Evolutionary conservation across 2,888 invertebrate genomes (phyloP).

Genomic region (Magallana nippona): DNA sequence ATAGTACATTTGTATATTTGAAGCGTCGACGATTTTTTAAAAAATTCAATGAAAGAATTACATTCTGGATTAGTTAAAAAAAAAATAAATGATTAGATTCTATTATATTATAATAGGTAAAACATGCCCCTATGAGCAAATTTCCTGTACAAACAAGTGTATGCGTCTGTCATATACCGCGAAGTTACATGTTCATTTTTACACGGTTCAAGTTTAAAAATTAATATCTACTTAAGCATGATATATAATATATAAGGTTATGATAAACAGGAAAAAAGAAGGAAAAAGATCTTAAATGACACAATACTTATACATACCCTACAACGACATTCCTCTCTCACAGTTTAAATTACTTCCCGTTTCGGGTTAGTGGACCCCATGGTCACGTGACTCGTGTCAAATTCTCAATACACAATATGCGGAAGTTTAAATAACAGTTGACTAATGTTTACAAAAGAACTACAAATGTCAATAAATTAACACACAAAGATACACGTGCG

Average conservation of each 20-base stretch:
- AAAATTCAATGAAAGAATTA: too few species aligned
- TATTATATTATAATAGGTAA: too few species aligned
- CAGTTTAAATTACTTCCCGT: conserved; percentile 11
- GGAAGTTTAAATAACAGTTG: neutral
- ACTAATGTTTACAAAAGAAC: conserved; percentile 2
- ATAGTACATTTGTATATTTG: too few species aligned
- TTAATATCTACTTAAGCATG: neutral
- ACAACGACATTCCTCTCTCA: neutral
- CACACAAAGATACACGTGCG: neutral
- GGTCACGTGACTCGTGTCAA: neutral
- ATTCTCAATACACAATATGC: neutral
- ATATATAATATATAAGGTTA: neutral
- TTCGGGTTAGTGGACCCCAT: neutral
- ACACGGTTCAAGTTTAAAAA: too few species aligned
- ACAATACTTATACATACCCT: conserved; percentile 16
- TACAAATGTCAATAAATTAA: too few species aligned
- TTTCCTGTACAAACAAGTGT: too few species aligned
- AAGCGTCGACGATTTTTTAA: too few species aligned
- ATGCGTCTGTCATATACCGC: too few species aligned
- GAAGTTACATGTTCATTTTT: too few species aligned
- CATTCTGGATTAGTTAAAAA: too few species aligned
- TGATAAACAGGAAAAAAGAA: neutral
- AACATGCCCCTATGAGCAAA: too few species aligned
- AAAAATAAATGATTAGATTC: too few species aligned
- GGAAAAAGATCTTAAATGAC: neutral